These are phyloP conservation scores for Thalpophila matura DNA, from an alignment of 2,888 invertebrate species.

Conservation along the genomic window DNA sequence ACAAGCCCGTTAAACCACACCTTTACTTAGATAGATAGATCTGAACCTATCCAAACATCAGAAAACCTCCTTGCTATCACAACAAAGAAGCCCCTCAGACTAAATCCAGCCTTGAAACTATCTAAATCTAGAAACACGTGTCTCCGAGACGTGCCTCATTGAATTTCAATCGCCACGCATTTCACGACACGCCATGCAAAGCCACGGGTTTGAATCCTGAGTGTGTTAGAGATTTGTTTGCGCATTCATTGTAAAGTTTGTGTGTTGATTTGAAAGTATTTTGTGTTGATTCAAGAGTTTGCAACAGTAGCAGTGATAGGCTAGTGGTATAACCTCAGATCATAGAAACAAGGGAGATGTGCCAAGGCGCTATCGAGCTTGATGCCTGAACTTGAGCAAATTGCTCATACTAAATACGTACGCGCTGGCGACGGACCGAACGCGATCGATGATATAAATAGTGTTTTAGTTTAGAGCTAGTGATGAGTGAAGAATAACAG, in stretches of 20 bases:
- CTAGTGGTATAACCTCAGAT: too few relatives aligned
- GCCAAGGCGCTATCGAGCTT: too few relatives aligned
- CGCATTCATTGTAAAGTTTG: constrained; percentile 20
- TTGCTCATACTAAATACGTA: too few relatives aligned
- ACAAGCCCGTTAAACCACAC: too few relatives aligned
- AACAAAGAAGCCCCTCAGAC: constrained; percentile 7
- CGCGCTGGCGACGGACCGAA: too few relatives aligned
- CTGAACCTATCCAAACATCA: not conserved
- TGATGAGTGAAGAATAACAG: too few relatives aligned
- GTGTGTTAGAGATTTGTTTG: constrained; percentile 41
- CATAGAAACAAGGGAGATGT: too few relatives aligned
- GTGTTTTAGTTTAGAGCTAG: too few relatives aligned
- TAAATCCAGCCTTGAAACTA: not conserved
- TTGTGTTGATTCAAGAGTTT: not conserved
- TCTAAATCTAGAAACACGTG: constrained; percentile 24
- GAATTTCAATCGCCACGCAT: constrained; percentile 56
- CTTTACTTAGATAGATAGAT: too few relatives aligned
- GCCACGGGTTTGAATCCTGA: constrained; percentile 34
- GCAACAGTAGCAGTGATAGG: too few relatives aligned
- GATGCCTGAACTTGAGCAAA: too few relatives aligned
- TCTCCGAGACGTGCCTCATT: constrained; percentile 46
- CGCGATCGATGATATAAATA: too few relatives aligned
- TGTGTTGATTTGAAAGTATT: not conserved
- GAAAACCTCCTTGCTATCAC: not conserved
- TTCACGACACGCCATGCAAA: constrained; percentile 44